phyloP scores from a whole-genome alignment of 2,113 vertebrate species.

The Cryptotis parvus region DNA sequence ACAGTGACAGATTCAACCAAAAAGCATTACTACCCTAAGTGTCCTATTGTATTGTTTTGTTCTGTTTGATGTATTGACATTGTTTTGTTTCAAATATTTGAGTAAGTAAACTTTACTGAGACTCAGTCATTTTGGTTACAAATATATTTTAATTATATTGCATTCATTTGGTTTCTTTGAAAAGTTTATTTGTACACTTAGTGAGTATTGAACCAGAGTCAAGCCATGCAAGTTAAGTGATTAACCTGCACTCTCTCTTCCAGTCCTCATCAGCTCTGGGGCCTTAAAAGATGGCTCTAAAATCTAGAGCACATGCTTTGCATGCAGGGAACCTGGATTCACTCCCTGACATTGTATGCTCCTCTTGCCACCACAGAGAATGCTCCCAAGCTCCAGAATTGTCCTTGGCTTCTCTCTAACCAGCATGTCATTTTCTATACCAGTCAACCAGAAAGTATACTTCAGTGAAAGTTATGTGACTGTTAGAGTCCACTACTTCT shows the following conservation, averaged over 20 bases:
- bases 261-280: no score
- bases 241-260: no score
- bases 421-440: neutral
- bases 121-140: neutral
- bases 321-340: no score
- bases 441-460: neutral
- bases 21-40: neutral
- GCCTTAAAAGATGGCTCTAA: no score
- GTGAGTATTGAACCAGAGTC: no score
- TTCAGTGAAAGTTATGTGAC: neutral
- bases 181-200: no score
- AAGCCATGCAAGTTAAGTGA: no score
- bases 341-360: no score
- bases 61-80: neutral
- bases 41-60: neutral
- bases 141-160: slow-evolving; percentile 13
- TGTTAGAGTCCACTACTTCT: neutral
- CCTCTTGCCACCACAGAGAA: no score
- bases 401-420: neutral
- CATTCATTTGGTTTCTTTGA: neutral
- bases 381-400: neutral
- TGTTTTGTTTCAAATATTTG: neutral
- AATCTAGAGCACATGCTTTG: no score
- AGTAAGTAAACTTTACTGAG: neutral
- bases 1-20: neutral